A percentile compares a stretch with the other conserved stretches of the same genome.
phyloP scores from a whole-genome alignment of 2,113 vertebrate genomes.

The Psittacus erithacus region DNA sequence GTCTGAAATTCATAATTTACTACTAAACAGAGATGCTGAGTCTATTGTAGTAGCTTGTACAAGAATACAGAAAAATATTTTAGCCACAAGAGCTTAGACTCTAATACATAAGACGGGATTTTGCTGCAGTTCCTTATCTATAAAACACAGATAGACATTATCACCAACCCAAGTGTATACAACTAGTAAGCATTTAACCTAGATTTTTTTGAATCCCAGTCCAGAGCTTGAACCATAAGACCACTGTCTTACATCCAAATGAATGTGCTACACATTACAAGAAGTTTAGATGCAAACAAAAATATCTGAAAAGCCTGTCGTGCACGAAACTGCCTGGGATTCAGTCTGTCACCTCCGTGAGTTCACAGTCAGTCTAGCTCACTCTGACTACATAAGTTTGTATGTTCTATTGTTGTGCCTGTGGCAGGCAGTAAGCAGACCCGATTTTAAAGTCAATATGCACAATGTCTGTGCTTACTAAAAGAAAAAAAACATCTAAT shows the following conservation, averaged over 20 bases:
- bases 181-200: neutral
- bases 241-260: neutral
- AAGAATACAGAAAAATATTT: neutral
- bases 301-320: constrained; percentile 26
- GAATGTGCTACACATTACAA: neutral
- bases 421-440: neutral
- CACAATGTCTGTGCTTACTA: neutral
- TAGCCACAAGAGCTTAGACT: neutral
- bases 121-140: neutral
- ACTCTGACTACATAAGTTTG: neutral
- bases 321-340: constrained; percentile 7
- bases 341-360: neutral
- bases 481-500: neutral
- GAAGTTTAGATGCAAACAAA: constrained; percentile 12
- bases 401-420: neutral
- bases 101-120: neutral
- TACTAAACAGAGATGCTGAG: neutral
- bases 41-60: neutral
- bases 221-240: neutral
- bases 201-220: neutral
- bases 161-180: neutral
- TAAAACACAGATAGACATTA: neutral
- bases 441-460: neutral
- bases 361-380: neutral
- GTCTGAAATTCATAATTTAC: neutral